These are phyloP conservation scores for Ascaphus truei DNA, from an alignment of 2,113 vertebrate genomes.

Conservation along the genomic window DNA sequence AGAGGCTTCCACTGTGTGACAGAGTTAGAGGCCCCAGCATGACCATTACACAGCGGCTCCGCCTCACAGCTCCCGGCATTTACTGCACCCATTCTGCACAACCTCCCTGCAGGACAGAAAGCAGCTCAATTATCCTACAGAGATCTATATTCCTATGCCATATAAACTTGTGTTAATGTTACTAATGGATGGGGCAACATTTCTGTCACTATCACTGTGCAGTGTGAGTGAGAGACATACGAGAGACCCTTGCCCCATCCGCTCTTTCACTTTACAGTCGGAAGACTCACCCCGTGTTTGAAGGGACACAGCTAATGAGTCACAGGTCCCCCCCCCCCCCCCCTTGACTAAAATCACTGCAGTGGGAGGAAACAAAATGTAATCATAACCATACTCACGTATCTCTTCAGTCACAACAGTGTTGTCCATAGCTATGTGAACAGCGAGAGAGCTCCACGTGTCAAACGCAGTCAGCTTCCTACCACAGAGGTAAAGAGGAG, in stretches of 20 bases:
- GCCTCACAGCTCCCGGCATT: conserved; percentile 40
- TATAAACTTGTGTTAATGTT: too few species aligned
- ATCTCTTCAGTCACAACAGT: conserved; percentile 97
- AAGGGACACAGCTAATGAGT: too few species aligned
- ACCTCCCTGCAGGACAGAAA: conserved; percentile 61
- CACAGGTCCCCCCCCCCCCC: too few species aligned
- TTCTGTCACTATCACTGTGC: too few species aligned
- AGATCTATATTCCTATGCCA: too few species aligned
- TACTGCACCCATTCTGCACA: conserved; percentile 73
- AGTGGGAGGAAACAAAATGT: too few species aligned
- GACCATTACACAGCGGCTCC: conserved; percentile 66
- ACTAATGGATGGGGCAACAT: too few species aligned
- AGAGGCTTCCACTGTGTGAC: conserved; percentile 78
- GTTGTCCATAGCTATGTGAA: conserved; percentile 98
- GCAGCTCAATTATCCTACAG: neutral
- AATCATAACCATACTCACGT: conserved; percentile 86
- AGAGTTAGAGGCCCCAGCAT: neutral
- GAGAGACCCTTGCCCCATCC: too few species aligned
- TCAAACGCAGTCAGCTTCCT: conserved; percentile 95
- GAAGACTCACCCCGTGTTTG: too few species aligned
- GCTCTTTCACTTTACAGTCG: too few species aligned
- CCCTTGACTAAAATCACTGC: too few species aligned
- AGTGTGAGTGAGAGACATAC: too few species aligned
- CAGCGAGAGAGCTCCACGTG: conserved; percentile 87
- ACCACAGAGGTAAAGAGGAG: neutral